Conservation (phyloP, 2,113 vertebrate species). For the Epinephelus fuscoguttatus region DNA sequence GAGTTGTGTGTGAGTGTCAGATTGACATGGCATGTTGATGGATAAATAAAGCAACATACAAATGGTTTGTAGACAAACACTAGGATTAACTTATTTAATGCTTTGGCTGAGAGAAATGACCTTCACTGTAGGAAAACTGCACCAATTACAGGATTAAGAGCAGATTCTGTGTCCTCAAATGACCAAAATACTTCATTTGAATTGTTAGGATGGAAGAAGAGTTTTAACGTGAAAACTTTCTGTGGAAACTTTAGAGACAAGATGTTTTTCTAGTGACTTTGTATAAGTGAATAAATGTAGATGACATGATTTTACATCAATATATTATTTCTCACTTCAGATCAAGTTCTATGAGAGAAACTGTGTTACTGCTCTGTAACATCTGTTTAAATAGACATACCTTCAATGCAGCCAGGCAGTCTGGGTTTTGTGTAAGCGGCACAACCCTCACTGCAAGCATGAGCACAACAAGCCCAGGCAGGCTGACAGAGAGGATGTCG, state of each 20-base stretch:
- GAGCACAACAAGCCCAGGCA: slow-evolving; percentile 19
- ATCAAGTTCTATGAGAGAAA: background rate
- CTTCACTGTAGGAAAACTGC: background rate
- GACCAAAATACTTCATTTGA: background rate
- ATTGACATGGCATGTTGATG: background rate
- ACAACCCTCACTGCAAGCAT: background rate
- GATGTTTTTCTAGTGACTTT: background rate
- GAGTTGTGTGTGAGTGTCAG: background rate
- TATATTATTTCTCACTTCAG: background rate
- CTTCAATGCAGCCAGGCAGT: background rate
- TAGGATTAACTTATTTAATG: background rate
- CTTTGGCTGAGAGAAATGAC: background rate
- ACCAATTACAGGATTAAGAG: background rate
- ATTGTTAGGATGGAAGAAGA: background rate
- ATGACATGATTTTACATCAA: background rate
- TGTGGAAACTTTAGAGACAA: no score
- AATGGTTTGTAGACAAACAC: background rate
- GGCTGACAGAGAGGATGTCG: background rate
- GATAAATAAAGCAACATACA: background rate
- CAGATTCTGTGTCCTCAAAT: background rate
- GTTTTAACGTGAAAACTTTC: background rate
- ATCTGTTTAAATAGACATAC: no score
- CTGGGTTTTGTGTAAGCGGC: background rate
- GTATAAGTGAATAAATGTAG: background rate
- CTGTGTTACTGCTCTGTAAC: background rate